Evolutionary conservation across 2,113 vertebrate genomes (phyloP).

Genomic region (Notiomystis cincta): DNA sequence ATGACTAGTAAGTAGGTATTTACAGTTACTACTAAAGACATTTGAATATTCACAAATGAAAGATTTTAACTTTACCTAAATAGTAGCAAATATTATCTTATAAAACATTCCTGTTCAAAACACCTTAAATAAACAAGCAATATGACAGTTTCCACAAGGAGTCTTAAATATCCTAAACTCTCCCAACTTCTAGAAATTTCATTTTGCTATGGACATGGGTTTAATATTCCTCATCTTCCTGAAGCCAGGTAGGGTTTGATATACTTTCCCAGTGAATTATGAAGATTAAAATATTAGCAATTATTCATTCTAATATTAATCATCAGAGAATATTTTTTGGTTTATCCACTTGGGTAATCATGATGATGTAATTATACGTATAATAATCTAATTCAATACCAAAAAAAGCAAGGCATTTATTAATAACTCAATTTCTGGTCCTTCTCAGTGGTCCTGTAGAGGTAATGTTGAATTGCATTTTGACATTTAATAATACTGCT

Average conservation of each 20-base stretch:
- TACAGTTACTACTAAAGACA: not conserved
- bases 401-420: not conserved
- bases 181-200: not conserved
- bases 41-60: not conserved
- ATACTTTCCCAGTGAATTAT: not conserved
- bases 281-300: not conserved
- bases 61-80: not conserved
- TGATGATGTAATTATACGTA: not conserved
- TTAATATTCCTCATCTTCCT: not conserved
- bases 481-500: not conserved
- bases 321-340: not conserved
- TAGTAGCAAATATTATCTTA: not conserved
- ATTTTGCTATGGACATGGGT: not conserved
- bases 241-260: not conserved
- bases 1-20: not conserved
- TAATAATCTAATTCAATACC: constrained; percentile 4
- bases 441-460: not conserved
- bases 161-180: not conserved
- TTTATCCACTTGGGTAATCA: not conserved
- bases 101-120: not conserved
- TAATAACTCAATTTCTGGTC: not conserved
- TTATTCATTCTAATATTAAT: not conserved
- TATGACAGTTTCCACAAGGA: not conserved
- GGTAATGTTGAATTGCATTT: not conserved
- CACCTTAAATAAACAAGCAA: not conserved